Evolutionary conservation across 1,140 invertebrate species (phyloP).

Genomic region (Drosophila kurseongensis): DNA sequence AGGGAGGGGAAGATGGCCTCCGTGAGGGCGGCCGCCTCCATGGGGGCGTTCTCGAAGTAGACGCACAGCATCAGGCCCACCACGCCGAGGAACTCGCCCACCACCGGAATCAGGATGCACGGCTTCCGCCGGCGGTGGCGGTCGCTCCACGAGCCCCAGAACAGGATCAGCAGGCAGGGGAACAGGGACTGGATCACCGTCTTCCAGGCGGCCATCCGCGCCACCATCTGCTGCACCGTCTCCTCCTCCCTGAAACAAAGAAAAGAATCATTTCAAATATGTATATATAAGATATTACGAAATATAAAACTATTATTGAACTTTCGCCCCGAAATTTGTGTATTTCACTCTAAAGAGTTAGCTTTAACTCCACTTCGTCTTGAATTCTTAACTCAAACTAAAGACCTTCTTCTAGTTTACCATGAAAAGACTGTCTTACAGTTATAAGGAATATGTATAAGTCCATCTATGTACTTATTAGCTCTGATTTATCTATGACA

Average conservation of each 20-base stretch:
- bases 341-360: no score
- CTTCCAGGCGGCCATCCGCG: conserved; percentile 92
- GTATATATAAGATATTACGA: no score
- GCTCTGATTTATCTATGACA: no score
- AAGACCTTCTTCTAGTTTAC: no score
- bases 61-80: conserved; percentile 92
- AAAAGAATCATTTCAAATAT: background rate
- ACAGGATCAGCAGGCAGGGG: conserved; percentile 90
- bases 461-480: no score
- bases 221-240: conserved; percentile 90
- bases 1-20: conserved; percentile 92
- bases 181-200: conserved; percentile 90
- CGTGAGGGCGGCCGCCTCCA: conserved; percentile 90
- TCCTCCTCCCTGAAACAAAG: conserved; percentile 86
- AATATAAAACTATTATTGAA: no score
- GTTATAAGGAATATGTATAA: no score
- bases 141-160: conserved; percentile 92
- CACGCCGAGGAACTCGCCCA: conserved; percentile 91
- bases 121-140: conserved; percentile 90
- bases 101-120: conserved; percentile 92
- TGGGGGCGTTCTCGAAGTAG: conserved; percentile 91
- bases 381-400: no score
- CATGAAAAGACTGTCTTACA: no score
- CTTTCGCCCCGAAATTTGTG: no score
- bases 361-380: no score